A percentile compares a stretch with the other conserved stretches of the same genome.
phyloP scores from a whole-genome alignment of 1,140 invertebrate genomes.

The Heterodera carotae region DNA sequence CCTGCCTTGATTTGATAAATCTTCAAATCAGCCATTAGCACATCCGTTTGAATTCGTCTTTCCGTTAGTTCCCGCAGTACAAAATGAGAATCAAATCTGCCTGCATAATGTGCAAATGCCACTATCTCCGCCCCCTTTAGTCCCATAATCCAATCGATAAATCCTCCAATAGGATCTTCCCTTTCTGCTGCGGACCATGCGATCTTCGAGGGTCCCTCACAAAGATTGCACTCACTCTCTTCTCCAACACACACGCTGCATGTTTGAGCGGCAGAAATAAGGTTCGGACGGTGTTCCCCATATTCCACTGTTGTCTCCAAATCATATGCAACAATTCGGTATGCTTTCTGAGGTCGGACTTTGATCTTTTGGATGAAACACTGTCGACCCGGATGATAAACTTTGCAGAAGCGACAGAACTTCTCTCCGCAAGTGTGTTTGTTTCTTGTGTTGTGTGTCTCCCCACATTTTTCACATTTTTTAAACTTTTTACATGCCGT shows the following conservation, averaged over 20 bases:
- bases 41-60: neutral
- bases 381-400: neutral
- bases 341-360: neutral
- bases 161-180: neutral
- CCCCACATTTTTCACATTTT: neutral
- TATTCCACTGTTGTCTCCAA: neutral
- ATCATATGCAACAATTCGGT: neutral
- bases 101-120: neutral
- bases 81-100: neutral
- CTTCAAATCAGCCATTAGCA: neutral
- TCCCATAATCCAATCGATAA: neutral
- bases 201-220: neutral
- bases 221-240: neutral
- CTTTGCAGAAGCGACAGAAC: neutral
- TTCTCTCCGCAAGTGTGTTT: neutral
- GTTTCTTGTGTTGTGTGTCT: neutral
- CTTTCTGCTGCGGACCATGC: neutral
- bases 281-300: neutral
- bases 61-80: neutral
- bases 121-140: neutral
- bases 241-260: constrained; percentile 14
- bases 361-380: constrained; percentile 8
- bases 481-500: neutral
- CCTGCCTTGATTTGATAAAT: neutral
- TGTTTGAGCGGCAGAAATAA: neutral